Conservation (phyloP, 1,140 invertebrate species). For the Achatina immaculata region DNA sequence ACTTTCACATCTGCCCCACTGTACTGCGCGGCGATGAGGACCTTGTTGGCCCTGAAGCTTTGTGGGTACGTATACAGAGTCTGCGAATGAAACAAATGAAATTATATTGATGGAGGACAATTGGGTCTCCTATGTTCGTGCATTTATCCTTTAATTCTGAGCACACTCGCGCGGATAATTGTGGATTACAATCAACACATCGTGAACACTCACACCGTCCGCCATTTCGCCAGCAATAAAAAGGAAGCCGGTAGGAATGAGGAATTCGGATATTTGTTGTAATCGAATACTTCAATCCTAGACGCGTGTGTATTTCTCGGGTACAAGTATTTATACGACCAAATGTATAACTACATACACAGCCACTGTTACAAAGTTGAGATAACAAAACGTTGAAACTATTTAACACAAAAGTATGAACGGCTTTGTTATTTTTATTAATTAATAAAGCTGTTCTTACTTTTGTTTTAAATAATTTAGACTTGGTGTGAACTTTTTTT, state of each 20-base stretch:
- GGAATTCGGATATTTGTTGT: too few relatives aligned
- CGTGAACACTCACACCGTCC: slow-evolving; percentile 41
- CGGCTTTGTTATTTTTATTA: too few relatives aligned
- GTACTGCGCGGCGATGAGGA: slow-evolving; percentile 94
- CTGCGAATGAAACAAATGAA: slow-evolving; percentile 77
- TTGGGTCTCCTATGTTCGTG: not conserved
- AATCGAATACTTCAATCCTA: too few relatives aligned
- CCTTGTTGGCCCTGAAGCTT: slow-evolving; percentile 92
- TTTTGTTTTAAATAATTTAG: too few relatives aligned
- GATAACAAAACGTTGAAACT: too few relatives aligned
- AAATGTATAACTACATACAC: too few relatives aligned
- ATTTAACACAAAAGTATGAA: too few relatives aligned
- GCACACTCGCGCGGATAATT: not conserved
- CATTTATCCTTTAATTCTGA: not conserved
- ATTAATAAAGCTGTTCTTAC: too few relatives aligned
- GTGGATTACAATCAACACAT: not conserved
- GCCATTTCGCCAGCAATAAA: slow-evolving; percentile 63
- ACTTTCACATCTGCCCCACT: slow-evolving; percentile 90
- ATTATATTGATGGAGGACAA: not conserved
- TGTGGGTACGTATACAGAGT: slow-evolving; percentile 96
- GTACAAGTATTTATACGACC: too few relatives aligned
- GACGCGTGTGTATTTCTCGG: too few relatives aligned
- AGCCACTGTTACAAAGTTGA: too few relatives aligned
- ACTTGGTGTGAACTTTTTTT: too few relatives aligned
- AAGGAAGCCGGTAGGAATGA: slow-evolving; percentile 67